A percentile compares a stretch with the other conserved stretches of the same genome.
These are phyloP conservation scores for Diplodus sargus DNA, from an alignment of 2,797 vertebrate species.

Conservation along the genomic window DNA sequence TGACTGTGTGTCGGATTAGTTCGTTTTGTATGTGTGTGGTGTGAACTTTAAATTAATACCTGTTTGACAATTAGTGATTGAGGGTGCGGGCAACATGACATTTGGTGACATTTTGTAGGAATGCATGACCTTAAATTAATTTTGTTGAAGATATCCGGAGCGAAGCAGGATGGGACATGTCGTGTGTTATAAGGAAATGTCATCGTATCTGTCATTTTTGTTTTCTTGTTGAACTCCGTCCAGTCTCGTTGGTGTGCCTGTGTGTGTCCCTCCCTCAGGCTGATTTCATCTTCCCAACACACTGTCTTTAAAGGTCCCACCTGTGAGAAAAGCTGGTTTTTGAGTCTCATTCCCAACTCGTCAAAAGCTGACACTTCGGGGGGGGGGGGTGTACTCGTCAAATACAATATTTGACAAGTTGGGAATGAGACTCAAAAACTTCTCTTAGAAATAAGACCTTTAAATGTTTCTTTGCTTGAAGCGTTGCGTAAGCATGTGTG, in stretches of 20 bases:
- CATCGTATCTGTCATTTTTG: background rate
- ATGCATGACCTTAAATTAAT: background rate
- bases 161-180: constrained; percentile 22
- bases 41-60: background rate
- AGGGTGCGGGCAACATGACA: background rate
- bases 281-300: no score
- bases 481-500: no score
- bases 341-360: no score
- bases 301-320: no score
- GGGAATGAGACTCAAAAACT: no score
- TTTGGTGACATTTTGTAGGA: constrained; percentile 28
- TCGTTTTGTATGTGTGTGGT: background rate
- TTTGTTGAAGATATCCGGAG: background rate
- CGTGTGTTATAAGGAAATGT: background rate
- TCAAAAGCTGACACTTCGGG: no score
- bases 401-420: no score
- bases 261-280: background rate
- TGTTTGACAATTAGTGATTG: background rate
- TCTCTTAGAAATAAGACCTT: no score
- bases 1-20: background rate
- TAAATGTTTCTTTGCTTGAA: no score
- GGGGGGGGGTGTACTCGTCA: no score
- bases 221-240: background rate
- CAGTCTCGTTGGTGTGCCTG: background rate
- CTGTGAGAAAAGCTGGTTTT: no score